Conservation (phyloP, 2,888 invertebrate genomes). For the Geophilus truncorum region DNA sequence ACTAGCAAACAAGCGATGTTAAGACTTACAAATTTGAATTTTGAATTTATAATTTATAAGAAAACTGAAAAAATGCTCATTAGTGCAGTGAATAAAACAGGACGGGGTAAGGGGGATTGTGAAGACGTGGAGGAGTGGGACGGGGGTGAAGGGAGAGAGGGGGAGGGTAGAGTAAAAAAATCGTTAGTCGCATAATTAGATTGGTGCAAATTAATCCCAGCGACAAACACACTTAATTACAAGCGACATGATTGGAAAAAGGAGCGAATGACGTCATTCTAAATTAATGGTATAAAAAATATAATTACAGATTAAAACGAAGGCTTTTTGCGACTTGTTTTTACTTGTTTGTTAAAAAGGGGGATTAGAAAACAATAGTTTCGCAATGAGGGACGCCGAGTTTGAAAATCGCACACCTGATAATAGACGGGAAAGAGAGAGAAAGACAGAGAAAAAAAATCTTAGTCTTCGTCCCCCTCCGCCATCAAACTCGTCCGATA, state of each 20-base stretch:
- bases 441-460: background rate
- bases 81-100: constrained; percentile 5
- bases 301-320: background rate
- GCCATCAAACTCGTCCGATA: constrained; percentile 1
- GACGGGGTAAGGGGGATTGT: background rate
- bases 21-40: constrained; percentile 5
- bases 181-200: constrained; percentile 27
- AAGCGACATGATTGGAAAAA: constrained; percentile 21
- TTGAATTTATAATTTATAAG: background rate
- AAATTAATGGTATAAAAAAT: background rate
- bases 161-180: background rate
- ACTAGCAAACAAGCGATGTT: constrained; percentile 8
- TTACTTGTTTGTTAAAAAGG: no score
- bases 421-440: background rate
- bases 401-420: background rate
- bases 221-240: constrained; percentile 27
- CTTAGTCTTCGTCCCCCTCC: background rate
- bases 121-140: background rate
- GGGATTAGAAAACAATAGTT: no score
- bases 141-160: background rate
- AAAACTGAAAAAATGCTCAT: background rate
- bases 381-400: no score
- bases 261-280: constrained; percentile 18
- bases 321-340: background rate
- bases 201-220: constrained; percentile 27